Percentiles rank a stretch among this genome's conserved stretches.
Evolutionary conservation across 2,797 vertebrate genomes (phyloP).

Genomic region (Clarias pachynema): DNA sequence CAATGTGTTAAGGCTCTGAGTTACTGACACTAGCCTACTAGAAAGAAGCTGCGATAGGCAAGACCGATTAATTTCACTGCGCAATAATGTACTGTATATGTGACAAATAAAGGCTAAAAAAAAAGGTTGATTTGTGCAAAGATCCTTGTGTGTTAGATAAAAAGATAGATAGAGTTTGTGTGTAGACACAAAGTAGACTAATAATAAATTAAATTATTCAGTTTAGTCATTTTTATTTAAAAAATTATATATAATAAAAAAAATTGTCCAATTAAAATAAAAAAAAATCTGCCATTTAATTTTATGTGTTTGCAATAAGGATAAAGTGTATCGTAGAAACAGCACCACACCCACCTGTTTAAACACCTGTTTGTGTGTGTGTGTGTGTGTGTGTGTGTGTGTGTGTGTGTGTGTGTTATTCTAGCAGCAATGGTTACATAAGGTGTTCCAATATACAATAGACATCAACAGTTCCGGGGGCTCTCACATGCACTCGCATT

Average conservation of each 20-base stretch:
- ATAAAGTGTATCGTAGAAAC: neutral
- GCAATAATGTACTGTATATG: too few relatives aligned
- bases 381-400: neutral
- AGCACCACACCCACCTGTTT: slow-evolving; percentile 37
- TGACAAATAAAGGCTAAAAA: too few relatives aligned
- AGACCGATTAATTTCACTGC: too few relatives aligned
- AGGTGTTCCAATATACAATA: slow-evolving; percentile 42
- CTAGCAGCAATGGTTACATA: slow-evolving; percentile 25
- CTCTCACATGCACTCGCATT: slow-evolving; percentile 4
- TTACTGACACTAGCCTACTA: too few relatives aligned
- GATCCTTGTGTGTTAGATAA: neutral
- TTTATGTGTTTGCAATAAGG: neutral
- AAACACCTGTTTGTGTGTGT: slow-evolving; percentile 42
- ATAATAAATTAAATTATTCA: neutral
- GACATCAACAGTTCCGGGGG: neutral
- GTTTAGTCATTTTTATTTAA: neutral
- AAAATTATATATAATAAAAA: too few relatives aligned
- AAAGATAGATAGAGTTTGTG: neutral
- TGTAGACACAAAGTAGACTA: neutral
- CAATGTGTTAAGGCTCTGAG: too few relatives aligned
- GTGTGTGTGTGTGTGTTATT: slow-evolving; percentile 31
- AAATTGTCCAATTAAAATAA: neutral
- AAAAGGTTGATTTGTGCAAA: neutral
- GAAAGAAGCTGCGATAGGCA: too few relatives aligned
- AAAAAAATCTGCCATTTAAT: neutral